A percentile compares a stretch with the other conserved stretches of the same genome.
Conservation (phyloP, 2,888 invertebrate species). For the Rhagophthalmus giganteus region DNA sequence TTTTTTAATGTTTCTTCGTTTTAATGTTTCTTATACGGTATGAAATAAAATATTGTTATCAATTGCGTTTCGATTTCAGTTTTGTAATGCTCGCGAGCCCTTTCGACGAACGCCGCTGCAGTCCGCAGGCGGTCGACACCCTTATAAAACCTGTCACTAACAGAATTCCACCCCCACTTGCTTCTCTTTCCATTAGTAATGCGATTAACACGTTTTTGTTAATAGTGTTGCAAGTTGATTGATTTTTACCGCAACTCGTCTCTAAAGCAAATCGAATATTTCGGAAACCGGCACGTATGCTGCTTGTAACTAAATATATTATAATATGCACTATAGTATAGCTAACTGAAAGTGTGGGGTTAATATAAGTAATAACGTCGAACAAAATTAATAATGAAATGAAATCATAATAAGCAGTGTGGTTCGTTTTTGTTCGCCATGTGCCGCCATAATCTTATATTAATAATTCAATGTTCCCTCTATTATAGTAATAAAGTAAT, state of each 20-base stretch:
- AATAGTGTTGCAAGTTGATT: slow-evolving; percentile 49
- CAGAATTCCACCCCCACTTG: slow-evolving; percentile 45
- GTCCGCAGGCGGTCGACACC: slow-evolving; percentile 52
- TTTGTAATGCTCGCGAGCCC: slow-evolving; percentile 22
- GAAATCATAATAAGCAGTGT: slow-evolving; percentile 24
- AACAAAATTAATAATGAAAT: slow-evolving; percentile 23
- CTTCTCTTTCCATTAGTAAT: slow-evolving; percentile 49
- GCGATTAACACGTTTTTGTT: slow-evolving; percentile 54
- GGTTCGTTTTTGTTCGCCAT: slow-evolving; percentile 30
- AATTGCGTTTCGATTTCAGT: slow-evolving; percentile 11
- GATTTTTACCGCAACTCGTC: slow-evolving; percentile 45
- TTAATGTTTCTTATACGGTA: neutral
- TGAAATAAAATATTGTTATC: slow-evolving; percentile 10
- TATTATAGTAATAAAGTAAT: slow-evolving; percentile 58
- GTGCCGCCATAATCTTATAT: slow-evolving; percentile 53
- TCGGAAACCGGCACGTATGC: too few relatives aligned
- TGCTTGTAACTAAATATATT: too few relatives aligned
- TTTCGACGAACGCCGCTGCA: slow-evolving; percentile 42
- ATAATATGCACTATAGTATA: neutral
- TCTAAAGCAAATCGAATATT: neutral
- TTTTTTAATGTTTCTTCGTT: neutral
- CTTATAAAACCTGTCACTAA: slow-evolving; percentile 54
- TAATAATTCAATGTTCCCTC: slow-evolving; percentile 58
- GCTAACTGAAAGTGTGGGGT: neutral
- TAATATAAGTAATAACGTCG: slow-evolving; percentile 1